A percentile compares a stretch with the other conserved stretches of the same genome.
Conservation (phyloP, 2,888 invertebrate species). For the Terebella lapidaria region DNA sequence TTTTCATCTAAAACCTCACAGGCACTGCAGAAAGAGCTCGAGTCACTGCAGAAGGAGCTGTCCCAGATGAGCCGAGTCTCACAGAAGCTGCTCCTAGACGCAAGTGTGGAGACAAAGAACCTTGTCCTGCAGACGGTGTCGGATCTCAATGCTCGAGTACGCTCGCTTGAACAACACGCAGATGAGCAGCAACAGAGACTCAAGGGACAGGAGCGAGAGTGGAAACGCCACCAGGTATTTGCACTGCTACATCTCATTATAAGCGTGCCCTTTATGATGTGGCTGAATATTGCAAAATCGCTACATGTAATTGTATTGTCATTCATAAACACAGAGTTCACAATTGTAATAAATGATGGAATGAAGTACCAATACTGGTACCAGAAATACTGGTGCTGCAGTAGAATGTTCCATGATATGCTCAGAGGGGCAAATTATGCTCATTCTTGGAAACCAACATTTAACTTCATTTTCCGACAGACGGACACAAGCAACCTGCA, state of each 20-base stretch:
- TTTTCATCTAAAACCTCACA: neutral
- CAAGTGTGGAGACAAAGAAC: constrained; percentile 31
- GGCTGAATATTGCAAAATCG: too few species aligned
- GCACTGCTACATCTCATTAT: too few species aligned
- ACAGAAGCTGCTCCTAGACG: constrained; percentile 31
- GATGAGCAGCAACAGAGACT: constrained; percentile 33
- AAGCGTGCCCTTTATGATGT: too few species aligned
- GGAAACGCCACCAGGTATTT: neutral
- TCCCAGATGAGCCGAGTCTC: constrained; percentile 31
- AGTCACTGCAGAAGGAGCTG: constrained; percentile 54
- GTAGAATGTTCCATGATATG: too few species aligned
- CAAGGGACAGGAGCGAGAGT: constrained; percentile 25
- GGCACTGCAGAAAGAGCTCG: constrained; percentile 29
- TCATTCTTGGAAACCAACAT: neutral
- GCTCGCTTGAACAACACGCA: constrained; percentile 34
- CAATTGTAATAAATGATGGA: too few species aligned
- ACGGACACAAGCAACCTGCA: neutral
- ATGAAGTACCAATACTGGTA: too few species aligned
- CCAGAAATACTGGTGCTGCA: too few species aligned
- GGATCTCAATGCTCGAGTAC: constrained; percentile 34
- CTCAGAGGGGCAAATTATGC: too few species aligned
- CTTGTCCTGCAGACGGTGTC: constrained; percentile 35
- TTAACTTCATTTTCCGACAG: neutral
- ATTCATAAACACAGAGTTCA: too few species aligned
- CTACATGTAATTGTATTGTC: too few species aligned